Base-by-base conservation (phyloP, 1,140 invertebrate genomes). In the Drusus annulatus region DNA sequence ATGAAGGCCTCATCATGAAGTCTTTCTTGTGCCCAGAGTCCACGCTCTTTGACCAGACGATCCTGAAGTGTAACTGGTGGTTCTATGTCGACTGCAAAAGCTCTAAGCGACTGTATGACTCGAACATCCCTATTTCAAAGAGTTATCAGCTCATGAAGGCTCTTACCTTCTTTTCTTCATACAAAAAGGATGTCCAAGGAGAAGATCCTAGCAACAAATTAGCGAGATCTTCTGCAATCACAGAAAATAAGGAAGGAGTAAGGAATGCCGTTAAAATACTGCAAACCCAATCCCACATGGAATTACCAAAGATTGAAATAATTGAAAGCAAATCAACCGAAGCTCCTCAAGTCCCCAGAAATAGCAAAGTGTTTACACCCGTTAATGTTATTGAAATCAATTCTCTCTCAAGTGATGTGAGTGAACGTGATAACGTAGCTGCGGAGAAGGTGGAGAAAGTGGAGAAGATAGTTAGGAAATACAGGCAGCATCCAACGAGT, bases 31-130 rank as follows among this genome's bases (percentile, higher is more conserved):
- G 96, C 85, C 96, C 96, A 0, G 95, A 96, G 87, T 96, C 94
- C 17, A 97, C 96, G 0, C 90, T 96, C 16, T 97, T 97, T 86
- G 96, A 97, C 86, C 95, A 96, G 86, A 95, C 95, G 3, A 96
- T 97, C 71, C 89, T 97, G 0, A 96, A 96, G 85, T 97, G 96
- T 87, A 97, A 97, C 86, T 97, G 95, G 95, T 96, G 95, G 95
- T 96, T 96, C 88, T 96, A 96, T 87, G 95, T 96, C 0, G 95
- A 97, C 85, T 97, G 96, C 86, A 95, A 95, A 87, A 91, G 92
- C 45, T 95, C 95, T 0, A 93, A 92, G 81, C 92, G 91, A 69
- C 88, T 96, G 50, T 97, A 96, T 86, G 95, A 96, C 84, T 96
- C 95, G 4, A 97, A 97, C 85, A 96, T 96, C 60, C 95, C 95